Percentiles rank a stretch among this genome's conserved stretches.
These are phyloP conservation scores for Crotalus tigris DNA, from an alignment of 2,113 vertebrate genomes.

Conservation along the genomic window DNA sequence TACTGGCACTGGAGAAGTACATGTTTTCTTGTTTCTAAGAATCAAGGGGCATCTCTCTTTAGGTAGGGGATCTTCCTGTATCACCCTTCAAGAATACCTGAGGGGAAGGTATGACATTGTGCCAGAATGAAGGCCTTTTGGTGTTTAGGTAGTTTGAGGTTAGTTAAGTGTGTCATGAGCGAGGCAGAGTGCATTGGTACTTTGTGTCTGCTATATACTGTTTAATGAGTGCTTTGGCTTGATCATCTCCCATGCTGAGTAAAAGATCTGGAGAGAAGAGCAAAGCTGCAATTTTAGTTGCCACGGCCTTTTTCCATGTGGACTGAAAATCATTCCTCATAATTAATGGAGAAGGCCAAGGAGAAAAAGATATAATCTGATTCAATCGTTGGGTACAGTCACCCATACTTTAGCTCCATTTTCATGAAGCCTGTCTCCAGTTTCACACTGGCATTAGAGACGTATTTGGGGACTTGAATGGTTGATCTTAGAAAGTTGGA, in stretches of 20 bases:
- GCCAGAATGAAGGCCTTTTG: neutral
- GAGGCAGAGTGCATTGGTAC: neutral
- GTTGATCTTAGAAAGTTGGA: neutral
- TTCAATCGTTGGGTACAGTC: neutral
- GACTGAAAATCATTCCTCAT: neutral
- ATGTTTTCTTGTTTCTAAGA: neutral
- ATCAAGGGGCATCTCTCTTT: neutral
- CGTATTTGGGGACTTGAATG: neutral
- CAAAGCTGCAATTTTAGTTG: neutral
- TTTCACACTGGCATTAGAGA: neutral
- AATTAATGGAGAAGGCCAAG: neutral
- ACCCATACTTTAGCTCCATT: neutral
- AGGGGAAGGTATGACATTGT: neutral
- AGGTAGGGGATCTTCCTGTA: neutral
- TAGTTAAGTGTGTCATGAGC: neutral
- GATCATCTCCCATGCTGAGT: neutral
- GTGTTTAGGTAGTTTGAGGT: neutral
- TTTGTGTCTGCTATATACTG: neutral
- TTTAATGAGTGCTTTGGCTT: neutral
- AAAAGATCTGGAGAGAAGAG: neutral
- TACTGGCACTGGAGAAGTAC: neutral
- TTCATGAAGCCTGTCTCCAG: neutral
- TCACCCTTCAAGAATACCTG: neutral
- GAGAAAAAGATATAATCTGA: neutral
- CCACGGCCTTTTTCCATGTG: neutral